Evolutionary conservation across 2,797 vertebrate species (phyloP).

Genomic region (Manis pentadactyla): DNA sequence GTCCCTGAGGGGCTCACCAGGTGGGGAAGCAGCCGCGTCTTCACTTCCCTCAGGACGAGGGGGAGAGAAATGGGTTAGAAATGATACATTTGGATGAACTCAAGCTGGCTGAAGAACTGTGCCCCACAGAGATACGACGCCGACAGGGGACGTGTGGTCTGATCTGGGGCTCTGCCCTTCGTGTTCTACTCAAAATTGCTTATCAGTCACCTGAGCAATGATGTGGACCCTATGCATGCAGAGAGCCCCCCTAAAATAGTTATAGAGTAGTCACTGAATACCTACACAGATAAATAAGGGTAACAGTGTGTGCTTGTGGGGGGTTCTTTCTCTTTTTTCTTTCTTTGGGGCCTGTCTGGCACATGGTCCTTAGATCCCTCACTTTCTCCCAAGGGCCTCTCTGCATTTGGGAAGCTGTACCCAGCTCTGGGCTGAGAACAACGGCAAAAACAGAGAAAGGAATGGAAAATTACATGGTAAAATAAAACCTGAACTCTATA

Average conservation of each 20-base stretch:
- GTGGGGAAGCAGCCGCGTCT: accelerated
- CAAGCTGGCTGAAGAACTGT: accelerated
- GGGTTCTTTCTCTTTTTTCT: too few relatives aligned
- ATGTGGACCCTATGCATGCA: accelerated
- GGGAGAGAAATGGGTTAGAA: not conserved
- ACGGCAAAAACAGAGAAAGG: not conserved
- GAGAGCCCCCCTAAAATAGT: not conserved
- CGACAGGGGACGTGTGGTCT: accelerated
- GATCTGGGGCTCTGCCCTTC: not conserved
- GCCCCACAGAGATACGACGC: accelerated
- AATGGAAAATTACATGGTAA: not conserved
- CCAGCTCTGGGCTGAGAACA: accelerated
- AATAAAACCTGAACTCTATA: not conserved
- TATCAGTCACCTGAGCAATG: accelerated
- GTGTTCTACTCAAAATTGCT: not conserved
- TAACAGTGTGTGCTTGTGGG: not conserved
- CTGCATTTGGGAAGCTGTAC: too few relatives aligned
- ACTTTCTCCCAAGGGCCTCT: accelerated
- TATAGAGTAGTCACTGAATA: accelerated
- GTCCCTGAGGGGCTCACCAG: accelerated
- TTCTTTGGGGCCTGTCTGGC: too few relatives aligned
- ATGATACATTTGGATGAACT: accelerated
- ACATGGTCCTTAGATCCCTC: accelerated
- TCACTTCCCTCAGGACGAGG: accelerated
- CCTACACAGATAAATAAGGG: not conserved